Conservation (phyloP, 2,113 vertebrate genomes). For the Pedetes capensis region DNA sequence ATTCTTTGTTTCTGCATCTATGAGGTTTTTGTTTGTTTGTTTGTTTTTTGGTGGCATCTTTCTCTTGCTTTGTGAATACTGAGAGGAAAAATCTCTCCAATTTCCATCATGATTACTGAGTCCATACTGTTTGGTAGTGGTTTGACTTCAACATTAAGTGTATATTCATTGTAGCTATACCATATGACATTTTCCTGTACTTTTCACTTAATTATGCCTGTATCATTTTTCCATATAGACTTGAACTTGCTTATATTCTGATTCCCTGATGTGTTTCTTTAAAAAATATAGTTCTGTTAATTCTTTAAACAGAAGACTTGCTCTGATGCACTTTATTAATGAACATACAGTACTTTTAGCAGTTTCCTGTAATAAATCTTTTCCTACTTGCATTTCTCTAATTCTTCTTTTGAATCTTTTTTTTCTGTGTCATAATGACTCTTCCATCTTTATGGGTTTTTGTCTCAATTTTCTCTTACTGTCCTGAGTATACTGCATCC, state of each 20-base stretch:
- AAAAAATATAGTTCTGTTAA: not conserved
- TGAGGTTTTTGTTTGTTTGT: not conserved
- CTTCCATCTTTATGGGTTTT: not conserved
- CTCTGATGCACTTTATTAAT: not conserved
- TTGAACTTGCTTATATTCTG: not conserved
- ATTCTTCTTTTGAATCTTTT: not conserved
- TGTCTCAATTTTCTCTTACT: not conserved
- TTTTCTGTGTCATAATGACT: not conserved
- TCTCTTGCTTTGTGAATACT: not conserved
- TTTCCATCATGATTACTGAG: not conserved
- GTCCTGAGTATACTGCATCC: too few relatives aligned
- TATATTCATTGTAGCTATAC: not conserved
- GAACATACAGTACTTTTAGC: not conserved
- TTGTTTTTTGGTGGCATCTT: not conserved
- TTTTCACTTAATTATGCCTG: not conserved
- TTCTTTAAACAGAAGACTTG: not conserved
- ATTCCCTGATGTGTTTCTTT: not conserved
- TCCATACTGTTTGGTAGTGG: not conserved
- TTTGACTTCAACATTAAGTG: not conserved
- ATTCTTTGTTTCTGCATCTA: not conserved
- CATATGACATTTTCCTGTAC: rapidly evolving
- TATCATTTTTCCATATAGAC: not conserved
- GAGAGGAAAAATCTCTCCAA: too few relatives aligned
- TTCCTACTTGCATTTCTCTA: not conserved
- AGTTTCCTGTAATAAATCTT: not conserved